A percentile compares a stretch with the other conserved stretches of the same genome.
Evolutionary conservation across 2,113 vertebrate species (phyloP).

Genomic region (Suricata suricatta): DNA sequence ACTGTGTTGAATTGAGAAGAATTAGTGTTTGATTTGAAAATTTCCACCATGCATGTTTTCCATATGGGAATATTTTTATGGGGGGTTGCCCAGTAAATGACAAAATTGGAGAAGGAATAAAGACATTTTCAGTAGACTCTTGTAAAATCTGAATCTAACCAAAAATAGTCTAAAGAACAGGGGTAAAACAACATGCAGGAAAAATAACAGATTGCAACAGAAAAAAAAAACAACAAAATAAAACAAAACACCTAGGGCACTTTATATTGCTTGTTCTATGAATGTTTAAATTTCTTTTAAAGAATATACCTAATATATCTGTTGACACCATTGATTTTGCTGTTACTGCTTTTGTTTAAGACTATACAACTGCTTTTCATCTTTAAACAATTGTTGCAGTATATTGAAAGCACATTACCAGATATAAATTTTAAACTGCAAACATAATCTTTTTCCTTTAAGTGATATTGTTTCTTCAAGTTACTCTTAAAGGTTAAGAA

Average conservation of each 20-base stretch:
- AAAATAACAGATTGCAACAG: not conserved
- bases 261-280: not conserved
- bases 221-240: not conserved
- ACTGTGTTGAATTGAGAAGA: not conserved
- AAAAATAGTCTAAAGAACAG: not conserved
- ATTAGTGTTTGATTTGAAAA: not conserved
- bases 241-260: not conserved
- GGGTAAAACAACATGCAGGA: not conserved
- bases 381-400: not conserved
- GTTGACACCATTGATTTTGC: not conserved
- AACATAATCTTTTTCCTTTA: not conserved
- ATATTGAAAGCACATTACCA: not conserved
- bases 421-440: not conserved
- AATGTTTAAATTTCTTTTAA: not conserved
- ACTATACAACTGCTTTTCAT: not conserved
- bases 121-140: not conserved
- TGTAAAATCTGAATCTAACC: not conserved
- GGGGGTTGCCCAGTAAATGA: not conserved
- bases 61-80: not conserved
- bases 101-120: not conserved
- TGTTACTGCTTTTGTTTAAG: not conserved
- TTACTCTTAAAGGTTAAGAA: not conserved
- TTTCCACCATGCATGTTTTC: constrained; percentile 12
- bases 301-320: not conserved
- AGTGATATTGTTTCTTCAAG: not conserved